Base-by-base conservation (phyloP, 2,888 invertebrate genomes). In the Pteria penguin region DNA sequence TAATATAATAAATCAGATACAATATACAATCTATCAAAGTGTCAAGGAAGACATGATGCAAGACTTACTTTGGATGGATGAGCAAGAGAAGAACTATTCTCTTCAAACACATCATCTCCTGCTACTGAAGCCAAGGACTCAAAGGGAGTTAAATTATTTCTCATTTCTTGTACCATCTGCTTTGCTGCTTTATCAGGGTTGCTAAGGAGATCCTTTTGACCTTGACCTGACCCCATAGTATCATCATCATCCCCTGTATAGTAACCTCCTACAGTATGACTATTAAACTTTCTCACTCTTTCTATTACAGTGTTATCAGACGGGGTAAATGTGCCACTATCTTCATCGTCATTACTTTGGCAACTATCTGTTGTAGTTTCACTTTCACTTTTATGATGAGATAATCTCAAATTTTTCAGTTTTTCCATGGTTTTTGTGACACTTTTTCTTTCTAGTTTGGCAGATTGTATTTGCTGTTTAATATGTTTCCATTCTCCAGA, bases 311-410 rank as follows among this genome's bases (percentile, higher is more conserved):
- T 60, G n/a, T n/a, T 24, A 26, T 76, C 80, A 26, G 67, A 45
- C 58, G 75, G 70, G 18, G 76, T 71, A 76, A 81, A 78, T 66
- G 81, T 81, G 26, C 31, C 55, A 29, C 22, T 26, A 52, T 62
- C 71, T 11, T 71, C 60, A 8, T 60, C 71, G 8, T 62, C 71
- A 18, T 62, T 55, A 57, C 54, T 52, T n/a, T 68, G 58, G 2
- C 24, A 31, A 4, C 61, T 67, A 14, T 58, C 60, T 3, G 58
- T 22, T 27, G 67, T 54, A 36, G 26, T 52, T 8, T 27, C 31
- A 45, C 70, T 61, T 4, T 60, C 45, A n/a, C 36, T 31, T 60
- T 60, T 45, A 5, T 36, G 24, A 8, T 33, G 14, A 0, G 33
- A 24, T 22, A 70, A 27, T 29, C 45, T 70, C 36, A 70, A 31